Evolutionary conservation across 2,888 invertebrate species (phyloP).

Genomic region (Ochropleura plecta): DNA sequence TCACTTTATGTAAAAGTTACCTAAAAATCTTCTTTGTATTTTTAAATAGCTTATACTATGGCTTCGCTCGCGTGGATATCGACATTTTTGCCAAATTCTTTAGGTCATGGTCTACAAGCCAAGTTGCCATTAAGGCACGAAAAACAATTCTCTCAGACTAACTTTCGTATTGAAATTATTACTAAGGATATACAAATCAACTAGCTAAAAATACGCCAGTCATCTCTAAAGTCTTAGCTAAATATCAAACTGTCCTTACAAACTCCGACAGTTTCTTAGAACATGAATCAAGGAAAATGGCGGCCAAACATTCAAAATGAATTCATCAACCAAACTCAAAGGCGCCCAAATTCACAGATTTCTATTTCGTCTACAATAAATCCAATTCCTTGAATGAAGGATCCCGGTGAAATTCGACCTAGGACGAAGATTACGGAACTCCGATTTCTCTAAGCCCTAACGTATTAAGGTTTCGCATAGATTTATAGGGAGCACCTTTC

Average conservation of each 20-base stretch:
- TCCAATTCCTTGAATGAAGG: conserved; percentile 49
- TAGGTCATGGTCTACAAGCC: neutral
- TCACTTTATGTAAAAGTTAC: neutral
- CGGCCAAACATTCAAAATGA: conserved; percentile 22
- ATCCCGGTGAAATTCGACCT: conserved; percentile 48
- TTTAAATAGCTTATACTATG: neutral
- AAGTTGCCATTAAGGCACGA: neutral
- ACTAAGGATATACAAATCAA: neutral
- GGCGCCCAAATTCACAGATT: conserved; percentile 45
- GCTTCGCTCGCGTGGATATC: neutral
- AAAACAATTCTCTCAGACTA: neutral
- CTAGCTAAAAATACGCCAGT: neutral
- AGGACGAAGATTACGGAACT: conserved; percentile 54
- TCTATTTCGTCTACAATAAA: conserved; percentile 56
- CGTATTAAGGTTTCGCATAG: conserved; percentile 64
- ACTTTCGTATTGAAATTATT: neutral
- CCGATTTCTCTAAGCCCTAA: conserved; percentile 58
- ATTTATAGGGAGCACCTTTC: conserved; percentile 66
- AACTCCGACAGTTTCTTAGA: neutral
- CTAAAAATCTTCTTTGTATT: neutral
- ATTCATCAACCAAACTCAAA: conserved; percentile 52
- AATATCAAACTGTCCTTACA: neutral
- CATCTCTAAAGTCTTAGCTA: neutral
- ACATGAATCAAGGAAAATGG: conserved; percentile 16
- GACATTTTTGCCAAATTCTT: neutral